Percentiles rank a stretch among this genome's conserved stretches.
Conservation (phyloP, 2,113 vertebrate species). For the Perca fluviatilis region DNA sequence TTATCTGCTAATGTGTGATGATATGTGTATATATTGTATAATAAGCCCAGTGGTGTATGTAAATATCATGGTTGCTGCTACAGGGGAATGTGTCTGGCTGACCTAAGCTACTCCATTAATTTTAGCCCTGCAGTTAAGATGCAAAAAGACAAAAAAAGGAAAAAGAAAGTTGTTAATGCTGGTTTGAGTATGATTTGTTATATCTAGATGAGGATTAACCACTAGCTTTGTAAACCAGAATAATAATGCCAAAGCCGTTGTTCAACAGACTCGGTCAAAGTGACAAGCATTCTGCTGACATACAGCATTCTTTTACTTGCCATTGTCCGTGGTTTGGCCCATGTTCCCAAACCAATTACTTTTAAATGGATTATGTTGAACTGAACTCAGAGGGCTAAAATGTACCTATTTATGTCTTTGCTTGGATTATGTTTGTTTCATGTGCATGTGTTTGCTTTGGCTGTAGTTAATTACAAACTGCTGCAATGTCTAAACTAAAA, state of each 20-base stretch:
- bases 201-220: not conserved
- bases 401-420: not conserved
- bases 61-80: slow-evolving; percentile 2
- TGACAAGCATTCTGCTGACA: slow-evolving; percentile 11
- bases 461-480: not conserved
- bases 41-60: slow-evolving; percentile 15
- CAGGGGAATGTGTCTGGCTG: not conserved
- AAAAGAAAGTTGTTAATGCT: not conserved
- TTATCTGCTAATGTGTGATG: slow-evolving; percentile 27
- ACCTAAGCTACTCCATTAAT: slow-evolving; percentile 4
- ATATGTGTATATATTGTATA: not conserved
- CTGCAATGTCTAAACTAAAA: slow-evolving; percentile 5
- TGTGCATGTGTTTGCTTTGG: not conserved
- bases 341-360: slow-evolving; percentile 14
- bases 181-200: not conserved
- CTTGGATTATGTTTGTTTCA: not conserved
- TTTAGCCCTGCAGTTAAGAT: slow-evolving; percentile 3
- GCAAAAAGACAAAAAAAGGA: not conserved
- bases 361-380: slow-evolving; percentile 20
- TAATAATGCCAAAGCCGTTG: slow-evolving; percentile 6
- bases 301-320: slow-evolving; percentile 9
- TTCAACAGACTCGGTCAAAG: slow-evolving; percentile 20
- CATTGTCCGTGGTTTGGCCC: slow-evolving; percentile 4
- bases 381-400: not conserved
- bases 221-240: not conserved